Conservation (phyloP, 2,888 invertebrate genomes). For the Phorcus lineatus region DNA sequence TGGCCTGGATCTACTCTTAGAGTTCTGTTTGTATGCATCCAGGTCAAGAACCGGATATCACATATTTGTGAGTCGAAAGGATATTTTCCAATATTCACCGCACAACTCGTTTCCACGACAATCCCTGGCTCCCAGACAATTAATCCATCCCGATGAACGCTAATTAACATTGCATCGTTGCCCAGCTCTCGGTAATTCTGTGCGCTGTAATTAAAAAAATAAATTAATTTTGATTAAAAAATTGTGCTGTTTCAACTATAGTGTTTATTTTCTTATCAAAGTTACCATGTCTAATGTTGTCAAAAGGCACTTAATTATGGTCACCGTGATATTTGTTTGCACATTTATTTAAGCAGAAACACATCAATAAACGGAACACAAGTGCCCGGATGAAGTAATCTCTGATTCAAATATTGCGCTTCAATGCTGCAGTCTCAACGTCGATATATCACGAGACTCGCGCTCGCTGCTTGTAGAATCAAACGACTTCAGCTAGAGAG, state of each 20-base stretch:
- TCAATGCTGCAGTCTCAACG: no score
- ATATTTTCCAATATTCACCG: conserved; percentile 57
- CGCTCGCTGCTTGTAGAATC: no score
- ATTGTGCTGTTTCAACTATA: no score
- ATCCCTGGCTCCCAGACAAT: conserved; percentile 59
- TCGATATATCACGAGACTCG: no score
- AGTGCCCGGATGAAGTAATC: no score
- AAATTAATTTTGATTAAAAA: neutral
- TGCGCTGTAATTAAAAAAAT: conserved; percentile 42
- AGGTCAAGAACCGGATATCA: conserved; percentile 57
- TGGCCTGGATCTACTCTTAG: conserved; percentile 47
- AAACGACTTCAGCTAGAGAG: no score
- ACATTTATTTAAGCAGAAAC: neutral
- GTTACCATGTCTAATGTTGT: neutral
- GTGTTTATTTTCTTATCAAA: neutral
- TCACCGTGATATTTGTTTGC: neutral
- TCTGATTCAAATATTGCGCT: no score
- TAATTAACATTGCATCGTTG: conserved; percentile 55
- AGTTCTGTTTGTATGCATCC: conserved; percentile 61
- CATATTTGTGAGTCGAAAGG: conserved; percentile 59
- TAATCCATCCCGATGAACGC: conserved; percentile 45
- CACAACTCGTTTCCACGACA: conserved; percentile 57
- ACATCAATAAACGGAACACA: no score
- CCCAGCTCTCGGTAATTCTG: conserved; percentile 55
- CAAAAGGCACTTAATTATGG: neutral